These are phyloP conservation scores for Poecilobothrus nobilitatus DNA, from an alignment of 2,888 invertebrate species.

Conservation along the genomic window DNA sequence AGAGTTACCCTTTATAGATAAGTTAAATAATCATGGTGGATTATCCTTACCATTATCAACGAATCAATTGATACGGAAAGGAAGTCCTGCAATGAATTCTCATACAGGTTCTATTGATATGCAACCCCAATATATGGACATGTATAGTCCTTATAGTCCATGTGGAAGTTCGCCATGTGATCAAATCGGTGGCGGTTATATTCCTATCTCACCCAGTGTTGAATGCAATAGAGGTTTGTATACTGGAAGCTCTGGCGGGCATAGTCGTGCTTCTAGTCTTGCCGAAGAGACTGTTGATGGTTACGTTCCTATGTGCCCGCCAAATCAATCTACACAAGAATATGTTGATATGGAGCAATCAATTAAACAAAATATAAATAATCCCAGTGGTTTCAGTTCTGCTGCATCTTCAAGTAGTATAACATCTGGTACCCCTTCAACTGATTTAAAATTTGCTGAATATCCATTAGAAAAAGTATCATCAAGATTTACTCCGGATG, in stretches of 20 bases:
- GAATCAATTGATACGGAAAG: slow-evolving; percentile 19
- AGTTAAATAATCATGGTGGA: slow-evolving; percentile 21
- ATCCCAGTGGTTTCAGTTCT: slow-evolving; percentile 45
- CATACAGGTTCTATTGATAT: slow-evolving; percentile 23
- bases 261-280: slow-evolving; percentile 57
- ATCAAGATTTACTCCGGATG: slow-evolving; percentile 58
- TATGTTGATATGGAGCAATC: slow-evolving; percentile 56
- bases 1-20: slow-evolving; percentile 16
- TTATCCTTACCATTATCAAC: slow-evolving; percentile 17
- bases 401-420: slow-evolving; percentile 64
- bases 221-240: slow-evolving; percentile 30
- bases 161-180: slow-evolving; percentile 46
- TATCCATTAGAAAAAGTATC: slow-evolving; percentile 74
- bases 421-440: slow-evolving; percentile 73
- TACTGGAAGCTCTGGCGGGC: slow-evolving; percentile 45
- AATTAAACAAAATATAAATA: slow-evolving; percentile 26
- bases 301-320: slow-evolving; percentile 62
- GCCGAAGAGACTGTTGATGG: slow-evolving; percentile 48
- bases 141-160: slow-evolving; percentile 49
- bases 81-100: slow-evolving; percentile 22
- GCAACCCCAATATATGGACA: slow-evolving; percentile 42
- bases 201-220: slow-evolving; percentile 48
- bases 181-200: slow-evolving; percentile 42
- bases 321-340: slow-evolving; percentile 34
- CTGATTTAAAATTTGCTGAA: slow-evolving; percentile 65